Conservation (phyloP, 2,888 invertebrate genomes). For the Andrena bucephala region DNA sequence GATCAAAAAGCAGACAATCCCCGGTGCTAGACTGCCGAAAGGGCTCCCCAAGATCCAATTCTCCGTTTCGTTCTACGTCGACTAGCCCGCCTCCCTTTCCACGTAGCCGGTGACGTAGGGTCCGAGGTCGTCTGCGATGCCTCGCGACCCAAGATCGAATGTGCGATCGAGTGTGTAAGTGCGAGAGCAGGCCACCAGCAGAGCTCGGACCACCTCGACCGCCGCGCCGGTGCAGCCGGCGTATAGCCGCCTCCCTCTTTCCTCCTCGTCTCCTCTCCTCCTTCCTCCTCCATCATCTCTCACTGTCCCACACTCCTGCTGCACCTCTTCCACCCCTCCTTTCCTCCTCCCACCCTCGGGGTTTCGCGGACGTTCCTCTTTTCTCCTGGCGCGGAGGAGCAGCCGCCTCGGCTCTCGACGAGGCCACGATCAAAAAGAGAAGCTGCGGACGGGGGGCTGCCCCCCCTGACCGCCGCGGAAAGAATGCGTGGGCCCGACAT, state of each 20-base stretch:
- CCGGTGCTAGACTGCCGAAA: neutral
- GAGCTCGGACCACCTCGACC: constrained; percentile 83
- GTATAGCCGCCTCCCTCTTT: constrained; percentile 44
- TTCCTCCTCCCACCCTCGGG: constrained; percentile 43
- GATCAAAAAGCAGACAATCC: constrained; percentile 10
- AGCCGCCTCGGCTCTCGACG: constrained; percentile 62
- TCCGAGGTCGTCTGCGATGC: constrained; percentile 74
- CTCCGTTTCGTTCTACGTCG: constrained; percentile 43
- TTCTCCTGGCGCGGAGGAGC: constrained; percentile 24
- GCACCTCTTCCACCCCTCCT: constrained; percentile 19
- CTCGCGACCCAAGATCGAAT: constrained; percentile 80
- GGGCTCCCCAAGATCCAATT: constrained; percentile 41
- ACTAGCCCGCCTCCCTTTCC: constrained; percentile 47
- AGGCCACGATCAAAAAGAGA: constrained; percentile 74
- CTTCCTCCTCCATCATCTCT: constrained; percentile 30
- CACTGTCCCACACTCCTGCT: constrained; percentile 32
- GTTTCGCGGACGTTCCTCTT: constrained; percentile 53
- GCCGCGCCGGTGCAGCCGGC: constrained; percentile 68
- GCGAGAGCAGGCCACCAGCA: constrained; percentile 85
- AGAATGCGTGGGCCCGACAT: constrained; percentile 82
- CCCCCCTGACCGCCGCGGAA: constrained; percentile 73
- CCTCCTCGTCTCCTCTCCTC: constrained; percentile 36
- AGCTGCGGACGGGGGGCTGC: constrained; percentile 52
- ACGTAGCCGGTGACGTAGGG: constrained; percentile 74
- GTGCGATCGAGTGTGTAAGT: constrained; percentile 84